phyloP scores from a whole-genome alignment of 2,797 vertebrate species.

The Periparus ater region DNA sequence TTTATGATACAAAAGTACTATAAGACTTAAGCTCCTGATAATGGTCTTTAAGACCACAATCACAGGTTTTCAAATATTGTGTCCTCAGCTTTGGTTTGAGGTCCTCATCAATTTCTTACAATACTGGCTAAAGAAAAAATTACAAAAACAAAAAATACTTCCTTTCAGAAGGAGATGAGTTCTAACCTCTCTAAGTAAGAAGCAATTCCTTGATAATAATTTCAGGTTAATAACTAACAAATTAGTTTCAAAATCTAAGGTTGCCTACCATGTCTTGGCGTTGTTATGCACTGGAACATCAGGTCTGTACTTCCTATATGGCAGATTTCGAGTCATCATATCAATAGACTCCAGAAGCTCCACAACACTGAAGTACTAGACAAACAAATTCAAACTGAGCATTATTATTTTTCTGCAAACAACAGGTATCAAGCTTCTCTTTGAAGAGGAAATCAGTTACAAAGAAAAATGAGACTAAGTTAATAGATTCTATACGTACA shows the following conservation, averaged over 20 bases:
- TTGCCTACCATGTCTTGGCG: constrained; percentile 83
- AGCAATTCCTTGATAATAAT: background rate
- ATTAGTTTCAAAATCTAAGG: background rate
- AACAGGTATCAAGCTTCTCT: background rate
- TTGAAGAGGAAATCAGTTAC: background rate
- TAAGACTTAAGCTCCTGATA: background rate
- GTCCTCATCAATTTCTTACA: background rate
- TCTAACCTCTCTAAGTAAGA: background rate
- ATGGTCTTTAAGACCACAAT: background rate
- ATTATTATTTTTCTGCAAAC: background rate
- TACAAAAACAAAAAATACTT: background rate
- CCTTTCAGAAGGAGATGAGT: background rate
- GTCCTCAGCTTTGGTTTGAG: background rate
- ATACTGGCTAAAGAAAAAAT: background rate
- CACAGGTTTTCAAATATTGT: background rate
- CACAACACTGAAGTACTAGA: constrained; percentile 95
- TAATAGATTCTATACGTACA: background rate
- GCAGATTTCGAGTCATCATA: constrained; percentile 95
- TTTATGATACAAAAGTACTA: background rate
- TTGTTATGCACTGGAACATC: constrained; percentile 82
- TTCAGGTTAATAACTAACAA: background rate
- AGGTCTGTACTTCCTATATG: constrained; percentile 93
- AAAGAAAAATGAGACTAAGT: background rate
- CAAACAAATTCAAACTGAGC: background rate
- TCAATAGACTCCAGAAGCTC: constrained; percentile 95